These are phyloP conservation scores for Onthophagus taurus DNA, from an alignment of 1,140 invertebrate genomes.

Conservation along the genomic window DNA sequence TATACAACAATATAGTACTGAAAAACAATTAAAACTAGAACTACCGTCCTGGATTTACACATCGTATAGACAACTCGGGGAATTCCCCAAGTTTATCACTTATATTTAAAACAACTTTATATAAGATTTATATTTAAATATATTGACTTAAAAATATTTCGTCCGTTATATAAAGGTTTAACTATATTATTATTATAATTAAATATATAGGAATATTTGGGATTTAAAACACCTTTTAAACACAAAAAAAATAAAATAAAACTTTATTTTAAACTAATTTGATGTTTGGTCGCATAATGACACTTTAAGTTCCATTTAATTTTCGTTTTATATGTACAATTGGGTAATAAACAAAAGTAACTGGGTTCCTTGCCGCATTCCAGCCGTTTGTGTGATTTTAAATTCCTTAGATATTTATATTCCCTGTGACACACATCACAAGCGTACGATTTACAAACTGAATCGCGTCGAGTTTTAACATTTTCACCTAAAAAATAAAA, in stretches of 20 bases:
- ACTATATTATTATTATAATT: too few relatives aligned
- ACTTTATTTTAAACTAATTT: not conserved
- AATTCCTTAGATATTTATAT: conserved; percentile 45
- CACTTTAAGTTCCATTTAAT: conserved; percentile 11
- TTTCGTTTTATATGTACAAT: conserved; percentile 33
- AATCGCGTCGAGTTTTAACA: too few relatives aligned
- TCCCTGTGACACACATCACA: conserved; percentile 49
- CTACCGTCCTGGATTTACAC: too few relatives aligned
- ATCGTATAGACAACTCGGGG: too few relatives aligned
- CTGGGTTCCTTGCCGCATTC: conserved; percentile 56
- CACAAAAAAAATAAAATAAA: not conserved
- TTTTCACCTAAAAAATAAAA: not conserved
- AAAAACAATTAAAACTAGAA: too few relatives aligned
- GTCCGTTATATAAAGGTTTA: too few relatives aligned
- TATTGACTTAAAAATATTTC: too few relatives aligned
- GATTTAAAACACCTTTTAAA: not conserved
- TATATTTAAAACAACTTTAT: too few relatives aligned
- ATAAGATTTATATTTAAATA: too few relatives aligned
- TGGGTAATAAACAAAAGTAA: conserved; percentile 50
- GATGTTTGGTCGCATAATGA: conserved; percentile 3
- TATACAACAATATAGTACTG: too few relatives aligned
- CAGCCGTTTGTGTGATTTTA: conserved; percentile 52
- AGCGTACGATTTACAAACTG: conserved; percentile 29
- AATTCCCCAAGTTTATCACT: too few relatives aligned
- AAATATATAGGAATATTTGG: too few relatives aligned